phyloP scores from a whole-genome alignment of 2,113 vertebrate genomes.

The Microtus ochrogaster region DNA sequence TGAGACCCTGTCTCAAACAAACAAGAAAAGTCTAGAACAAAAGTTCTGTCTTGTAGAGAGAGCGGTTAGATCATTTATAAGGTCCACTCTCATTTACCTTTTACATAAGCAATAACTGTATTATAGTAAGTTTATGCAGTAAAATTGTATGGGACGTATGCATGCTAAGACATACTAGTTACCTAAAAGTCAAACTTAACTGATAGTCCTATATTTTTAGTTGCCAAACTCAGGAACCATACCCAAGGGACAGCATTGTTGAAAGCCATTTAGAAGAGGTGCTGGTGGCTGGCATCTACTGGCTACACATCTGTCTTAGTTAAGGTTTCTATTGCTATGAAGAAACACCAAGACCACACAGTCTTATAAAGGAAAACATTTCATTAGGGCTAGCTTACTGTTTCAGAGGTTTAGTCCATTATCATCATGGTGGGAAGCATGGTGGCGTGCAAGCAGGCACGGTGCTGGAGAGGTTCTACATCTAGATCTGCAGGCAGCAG shows the following conservation, averaged over 20 bases:
- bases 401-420: background rate
- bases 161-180: background rate
- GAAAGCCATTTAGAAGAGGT: background rate
- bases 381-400: background rate
- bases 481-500: background rate
- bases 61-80: background rate
- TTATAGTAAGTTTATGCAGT: background rate
- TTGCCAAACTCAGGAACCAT: slow-evolving; percentile 7
- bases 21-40: background rate
- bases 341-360: background rate
- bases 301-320: background rate
- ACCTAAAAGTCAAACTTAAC: background rate
- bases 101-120: slow-evolving; percentile 14
- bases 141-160: background rate
- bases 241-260: background rate
- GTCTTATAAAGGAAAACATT: background rate
- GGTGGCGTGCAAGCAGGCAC: background rate
- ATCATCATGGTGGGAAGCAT: background rate
- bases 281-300: background rate
- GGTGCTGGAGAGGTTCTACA: background rate
- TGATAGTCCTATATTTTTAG: background rate
- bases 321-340: too few relatives aligned
- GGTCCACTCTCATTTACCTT: slow-evolving; percentile 20
- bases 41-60: background rate
- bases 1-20: background rate